A percentile compares a stretch with the other conserved stretches of the same genome.
phyloP scores from a whole-genome alignment of 1,140 invertebrate species.

The Orchesella cincta region DNA sequence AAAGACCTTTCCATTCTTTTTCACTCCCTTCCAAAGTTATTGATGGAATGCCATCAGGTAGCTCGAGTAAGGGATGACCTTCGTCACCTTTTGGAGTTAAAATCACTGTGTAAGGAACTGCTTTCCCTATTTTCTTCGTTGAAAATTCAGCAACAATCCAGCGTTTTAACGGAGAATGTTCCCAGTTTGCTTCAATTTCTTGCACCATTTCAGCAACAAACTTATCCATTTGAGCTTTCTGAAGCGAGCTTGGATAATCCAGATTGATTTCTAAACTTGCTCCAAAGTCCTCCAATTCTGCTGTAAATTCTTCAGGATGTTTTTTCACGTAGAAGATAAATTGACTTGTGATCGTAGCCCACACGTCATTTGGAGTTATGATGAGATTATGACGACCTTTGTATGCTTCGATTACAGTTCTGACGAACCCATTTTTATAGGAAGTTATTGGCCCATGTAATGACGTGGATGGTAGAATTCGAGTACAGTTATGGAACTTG shows the following conservation, averaged over 20 bases:
- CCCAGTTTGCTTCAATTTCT: slow-evolving; percentile 14
- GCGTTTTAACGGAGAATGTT: background rate
- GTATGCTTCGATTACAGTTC: slow-evolving; percentile 25
- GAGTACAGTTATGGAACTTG: no score
- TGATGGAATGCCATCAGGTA: slow-evolving; percentile 39
- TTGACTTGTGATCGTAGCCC: slow-evolving; percentile 38
- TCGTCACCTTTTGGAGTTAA: slow-evolving; percentile 38
- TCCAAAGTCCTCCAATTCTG: slow-evolving; percentile 41
- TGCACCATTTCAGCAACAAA: background rate
- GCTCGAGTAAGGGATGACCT: slow-evolving; percentile 20
- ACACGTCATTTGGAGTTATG: slow-evolving; percentile 39
- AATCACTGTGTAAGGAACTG: slow-evolving; percentile 23
- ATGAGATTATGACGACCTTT: slow-evolving; percentile 35
- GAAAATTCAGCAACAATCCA: slow-evolving; percentile 10
- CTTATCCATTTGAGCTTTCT: background rate
- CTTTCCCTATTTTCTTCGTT: background rate
- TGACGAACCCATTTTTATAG: slow-evolving; percentile 42
- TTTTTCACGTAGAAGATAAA: slow-evolving; percentile 40
- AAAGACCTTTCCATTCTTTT: slow-evolving; percentile 37
- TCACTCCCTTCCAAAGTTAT: slow-evolving; percentile 37
- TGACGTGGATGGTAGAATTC: no score
- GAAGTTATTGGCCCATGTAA: no score
- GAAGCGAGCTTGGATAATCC: background rate
- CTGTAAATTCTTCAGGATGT: slow-evolving; percentile 33
- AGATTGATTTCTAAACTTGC: slow-evolving; percentile 34